phyloP scores from a whole-genome alignment of 2,888 invertebrate species.

The Diploptera punctata region DNA sequence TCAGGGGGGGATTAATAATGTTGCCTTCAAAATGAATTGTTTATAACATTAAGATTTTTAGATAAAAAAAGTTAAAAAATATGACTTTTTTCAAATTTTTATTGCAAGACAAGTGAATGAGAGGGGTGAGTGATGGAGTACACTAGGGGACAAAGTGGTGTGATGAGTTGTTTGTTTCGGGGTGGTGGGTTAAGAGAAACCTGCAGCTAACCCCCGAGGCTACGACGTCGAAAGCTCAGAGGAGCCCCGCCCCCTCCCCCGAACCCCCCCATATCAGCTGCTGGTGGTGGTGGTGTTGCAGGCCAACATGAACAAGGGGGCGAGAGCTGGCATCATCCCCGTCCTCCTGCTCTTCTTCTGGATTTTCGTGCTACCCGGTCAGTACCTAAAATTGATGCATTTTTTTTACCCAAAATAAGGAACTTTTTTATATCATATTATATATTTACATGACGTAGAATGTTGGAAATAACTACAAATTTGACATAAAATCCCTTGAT shows the following conservation, averaged over 20 bases:
- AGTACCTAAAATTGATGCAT: too few species aligned
- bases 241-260: conserved; percentile 16
- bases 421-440: too few species aligned
- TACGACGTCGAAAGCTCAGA: conserved; percentile 27
- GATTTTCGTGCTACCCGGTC: conserved; percentile 43
- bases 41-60: background rate
- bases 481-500: too few species aligned
- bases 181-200: too few species aligned
- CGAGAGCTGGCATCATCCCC: conserved; percentile 37
- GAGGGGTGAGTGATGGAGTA: background rate
- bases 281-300: too few species aligned
- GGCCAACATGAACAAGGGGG: conserved; percentile 22
- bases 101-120: too few species aligned
- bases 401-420: too few species aligned
- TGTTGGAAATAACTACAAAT: too few species aligned
- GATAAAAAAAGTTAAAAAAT: too few species aligned
- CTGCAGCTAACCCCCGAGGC: too few species aligned
- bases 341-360: conserved; percentile 43
- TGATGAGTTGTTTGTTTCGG: background rate
- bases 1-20: background rate
- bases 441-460: too few species aligned
- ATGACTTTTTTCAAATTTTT: too few species aligned
- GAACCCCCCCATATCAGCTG: conserved; percentile 20
- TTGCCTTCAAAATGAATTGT: background rate
- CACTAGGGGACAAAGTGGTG: conserved; percentile 3